Base-by-base conservation (phyloP, 2,113 vertebrate species). In the Spilogale gracilis region DNA sequence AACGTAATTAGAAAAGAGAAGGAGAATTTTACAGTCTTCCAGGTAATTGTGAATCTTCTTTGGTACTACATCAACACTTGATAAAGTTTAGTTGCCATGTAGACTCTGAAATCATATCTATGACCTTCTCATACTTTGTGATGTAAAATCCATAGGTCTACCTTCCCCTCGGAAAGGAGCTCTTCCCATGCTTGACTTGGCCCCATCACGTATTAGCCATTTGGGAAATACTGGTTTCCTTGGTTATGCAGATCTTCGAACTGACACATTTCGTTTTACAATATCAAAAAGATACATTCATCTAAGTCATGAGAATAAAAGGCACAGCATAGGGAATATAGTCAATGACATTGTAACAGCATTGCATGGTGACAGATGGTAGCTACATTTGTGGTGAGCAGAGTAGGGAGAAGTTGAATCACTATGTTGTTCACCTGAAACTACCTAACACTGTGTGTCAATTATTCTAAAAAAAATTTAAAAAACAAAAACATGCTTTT, bases 51-150 rank as follows among this genome's bases (percentile, higher is more conserved):
- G 48, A 65, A 13, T 84, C 38, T 83, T 60, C 78, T 81, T 18
- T 32, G 78, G 27, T 13, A n/a, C 18, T 2, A 18, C 8, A 56
- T 18, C 9, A 17, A 52, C 23, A 30, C 27, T 13, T 38, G 58
- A 43, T 6, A 74, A 48, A 78, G 16, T 18, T 38, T 52, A 61
- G 23, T 7, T 52, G 25, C n/a, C 21, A 5, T 11, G 25, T 48
- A 67, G 61, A 65, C 38, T 21, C 69, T 32, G 71, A 65, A 30
- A 25, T 4, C 0, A 0, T 20, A 3, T 23, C n/a, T 16, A n/a
- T 50, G 82, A 61, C 6, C 7, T 43, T 30, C 8, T 60, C 23
- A 20, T n/a, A 32, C 27, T 14, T 87, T n/a, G 52, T 21, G 38
- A 50, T 4, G 8, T 86, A 17, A 81, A 25, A 30, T 25, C 52